Evolutionary conservation across 2,797 vertebrate genomes (phyloP), one percentile per base, ranked within the genome.

Genomic region (Pseudochirops cupreus): DNA sequence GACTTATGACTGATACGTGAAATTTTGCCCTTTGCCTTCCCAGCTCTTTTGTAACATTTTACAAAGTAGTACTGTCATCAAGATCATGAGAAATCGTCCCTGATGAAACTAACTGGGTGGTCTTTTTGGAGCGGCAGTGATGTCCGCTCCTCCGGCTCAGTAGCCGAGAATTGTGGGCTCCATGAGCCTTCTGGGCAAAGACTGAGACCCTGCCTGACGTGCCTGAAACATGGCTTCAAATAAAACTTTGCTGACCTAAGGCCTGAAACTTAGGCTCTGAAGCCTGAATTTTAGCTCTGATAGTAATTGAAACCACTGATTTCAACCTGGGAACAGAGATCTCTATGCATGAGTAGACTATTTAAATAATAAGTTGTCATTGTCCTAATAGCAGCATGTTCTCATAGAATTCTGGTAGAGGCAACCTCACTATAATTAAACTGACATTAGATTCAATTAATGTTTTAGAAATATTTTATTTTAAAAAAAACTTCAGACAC

Each of bases 11-110:
- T 21, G 0, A 10, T 93, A 28, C 87, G 28, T 92, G 31, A 95
- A 95, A 95, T 89, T 62, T 67, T 96, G 11, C 1, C 0, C 62
- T 94, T 91, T 96, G 82, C 21, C 87, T 91, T 95, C 39, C 28
- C n/a, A 57, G 59, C 26, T 39, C 56, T 95, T 93, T 94, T 95
- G 31, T 21, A 94, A 9, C 57, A n/a, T 90, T 39, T 39, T 90
- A 0, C 67, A 93, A 92, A 95, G 56, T 21, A 92, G n/a, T 53
- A 29, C 62, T 94, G 91, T 55, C 87, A 96, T 59, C 91, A 91
- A 96, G 91, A 92, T 92, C 53, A 56, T 91, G 96, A 52, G 91
- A 90, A 89, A n/a, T 94, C 90, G 67, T 93, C 89, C 56, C 95
- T 91, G 54, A 4, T 95, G 82, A 96, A 82, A 91, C 92, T 91